These are phyloP conservation scores for Chaetorhynchus papuensis DNA, from an alignment of 2,113 vertebrate genomes.

Conservation along the genomic window DNA sequence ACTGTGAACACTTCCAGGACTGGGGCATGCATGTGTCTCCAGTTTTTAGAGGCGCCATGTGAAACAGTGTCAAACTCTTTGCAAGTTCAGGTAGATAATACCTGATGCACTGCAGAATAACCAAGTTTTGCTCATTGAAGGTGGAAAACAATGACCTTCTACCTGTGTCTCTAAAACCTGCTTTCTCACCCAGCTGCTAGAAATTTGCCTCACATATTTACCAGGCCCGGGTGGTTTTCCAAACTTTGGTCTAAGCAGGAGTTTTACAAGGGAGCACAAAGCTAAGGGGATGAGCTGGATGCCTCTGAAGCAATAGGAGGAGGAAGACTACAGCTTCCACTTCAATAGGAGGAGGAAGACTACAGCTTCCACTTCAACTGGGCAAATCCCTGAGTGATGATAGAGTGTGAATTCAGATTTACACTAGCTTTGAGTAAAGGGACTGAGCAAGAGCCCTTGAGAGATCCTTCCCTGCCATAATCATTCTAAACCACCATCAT, in stretches of 20 bases:
- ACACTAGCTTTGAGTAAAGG: background rate
- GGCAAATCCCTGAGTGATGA: background rate
- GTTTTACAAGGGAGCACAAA: background rate
- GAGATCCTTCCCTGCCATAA: background rate
- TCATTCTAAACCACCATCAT: background rate
- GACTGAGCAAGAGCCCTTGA: background rate
- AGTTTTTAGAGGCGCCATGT: background rate
- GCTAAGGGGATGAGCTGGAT: background rate
- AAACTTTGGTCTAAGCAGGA: background rate
- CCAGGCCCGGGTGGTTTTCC: background rate
- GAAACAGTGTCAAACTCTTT: background rate
- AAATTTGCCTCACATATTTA: background rate
- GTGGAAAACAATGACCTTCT: background rate
- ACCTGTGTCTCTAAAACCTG: background rate
- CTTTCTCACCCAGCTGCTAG: background rate
- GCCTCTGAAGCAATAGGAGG: background rate
- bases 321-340: background rate
- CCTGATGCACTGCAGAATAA: background rate
- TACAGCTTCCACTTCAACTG: background rate
- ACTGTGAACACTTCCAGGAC: background rate
- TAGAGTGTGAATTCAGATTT: background rate
- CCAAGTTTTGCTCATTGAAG: background rate
- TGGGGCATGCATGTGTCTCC: background rate
- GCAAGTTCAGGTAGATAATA: background rate
- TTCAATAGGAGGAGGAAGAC: background rate